These are phyloP conservation scores for Halisarca cf. caerulea DNA, from an alignment of 37 sponge, comb jelly and placozoan genomes.

Conservation along the genomic window DNA sequence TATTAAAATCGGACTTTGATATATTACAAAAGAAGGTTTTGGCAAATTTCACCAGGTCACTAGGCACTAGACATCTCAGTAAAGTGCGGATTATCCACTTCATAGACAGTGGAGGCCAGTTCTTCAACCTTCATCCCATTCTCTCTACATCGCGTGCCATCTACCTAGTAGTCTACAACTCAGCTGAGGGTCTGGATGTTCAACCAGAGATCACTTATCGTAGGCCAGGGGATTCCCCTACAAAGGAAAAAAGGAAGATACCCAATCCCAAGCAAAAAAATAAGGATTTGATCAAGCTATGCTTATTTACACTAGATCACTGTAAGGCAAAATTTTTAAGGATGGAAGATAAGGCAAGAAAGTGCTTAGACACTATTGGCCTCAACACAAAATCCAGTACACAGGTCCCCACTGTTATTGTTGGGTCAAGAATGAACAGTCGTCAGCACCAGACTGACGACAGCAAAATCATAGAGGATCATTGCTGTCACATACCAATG, in stretches of 20 bases:
- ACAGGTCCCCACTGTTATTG: not conserved
- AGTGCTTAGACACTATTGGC: no score
- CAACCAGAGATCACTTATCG: not conserved
- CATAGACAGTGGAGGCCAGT: conserved; percentile 14
- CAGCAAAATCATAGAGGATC: no score
- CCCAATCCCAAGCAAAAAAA: not conserved
- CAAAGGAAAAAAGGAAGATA: not conserved
- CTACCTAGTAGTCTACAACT: conserved; percentile 6
- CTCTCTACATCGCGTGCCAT: not conserved
- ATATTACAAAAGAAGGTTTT: no score
- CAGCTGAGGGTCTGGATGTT: not conserved
- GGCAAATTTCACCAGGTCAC: no score
- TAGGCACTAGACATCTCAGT: not conserved
- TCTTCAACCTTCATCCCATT: conserved; percentile 4
- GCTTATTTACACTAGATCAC: not conserved
- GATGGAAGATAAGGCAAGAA: not conserved
- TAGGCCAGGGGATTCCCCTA: not conserved
- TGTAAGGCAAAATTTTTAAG: not conserved
- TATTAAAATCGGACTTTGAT: no score
- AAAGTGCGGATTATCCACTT: conserved; percentile 12
- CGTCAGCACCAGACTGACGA: no score
- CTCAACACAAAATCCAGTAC: not conserved
- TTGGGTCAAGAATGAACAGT: conserved; percentile 5
- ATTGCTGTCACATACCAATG: no score
- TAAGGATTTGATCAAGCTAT: not conserved